Conservation (phyloP, 2,113 vertebrate species). For the human (Homo sapiens) region DNA sequence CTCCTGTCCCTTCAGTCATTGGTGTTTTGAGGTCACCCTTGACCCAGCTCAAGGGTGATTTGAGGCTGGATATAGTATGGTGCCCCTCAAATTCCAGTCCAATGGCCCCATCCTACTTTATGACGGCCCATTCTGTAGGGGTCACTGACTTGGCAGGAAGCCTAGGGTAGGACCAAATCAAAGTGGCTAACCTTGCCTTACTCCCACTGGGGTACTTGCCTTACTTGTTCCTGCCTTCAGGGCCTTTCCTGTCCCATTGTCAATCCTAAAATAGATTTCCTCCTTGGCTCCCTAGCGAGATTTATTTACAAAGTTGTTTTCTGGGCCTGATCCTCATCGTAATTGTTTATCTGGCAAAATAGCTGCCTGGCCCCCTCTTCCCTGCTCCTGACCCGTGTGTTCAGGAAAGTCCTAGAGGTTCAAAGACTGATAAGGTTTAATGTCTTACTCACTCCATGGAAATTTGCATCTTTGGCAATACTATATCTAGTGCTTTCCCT, state of each 20-base stretch:
- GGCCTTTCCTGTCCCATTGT: slow-evolving; percentile 74
- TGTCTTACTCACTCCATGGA: neutral
- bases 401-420: slow-evolving; percentile 53
- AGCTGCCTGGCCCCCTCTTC: slow-evolving; percentile 9
- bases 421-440: slow-evolving; percentile 47
- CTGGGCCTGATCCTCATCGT: slow-evolving; percentile 28
- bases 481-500: neutral
- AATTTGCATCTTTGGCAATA: slow-evolving; percentile 46
- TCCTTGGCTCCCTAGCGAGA: slow-evolving; percentile 55
- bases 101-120: neutral
- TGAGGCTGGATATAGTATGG: neutral
- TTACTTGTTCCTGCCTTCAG: slow-evolving; percentile 67
- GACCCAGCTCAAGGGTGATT: neutral
- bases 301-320: slow-evolving; percentile 70
- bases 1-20: neutral
- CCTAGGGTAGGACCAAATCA: slow-evolving; percentile 32
- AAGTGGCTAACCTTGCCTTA: slow-evolving; percentile 49
- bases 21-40: neutral
- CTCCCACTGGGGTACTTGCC: slow-evolving; percentile 45
- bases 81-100: neutral
- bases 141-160: slow-evolving; percentile 41
- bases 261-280: slow-evolving; percentile 78
- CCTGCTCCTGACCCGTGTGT: neutral
- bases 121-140: neutral
- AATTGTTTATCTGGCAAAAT: slow-evolving; percentile 66